Percentiles rank a stretch among this genome's conserved stretches.
Evolutionary conservation across 2,888 invertebrate genomes (phyloP).

Genomic region (Leuctra nigra): DNA sequence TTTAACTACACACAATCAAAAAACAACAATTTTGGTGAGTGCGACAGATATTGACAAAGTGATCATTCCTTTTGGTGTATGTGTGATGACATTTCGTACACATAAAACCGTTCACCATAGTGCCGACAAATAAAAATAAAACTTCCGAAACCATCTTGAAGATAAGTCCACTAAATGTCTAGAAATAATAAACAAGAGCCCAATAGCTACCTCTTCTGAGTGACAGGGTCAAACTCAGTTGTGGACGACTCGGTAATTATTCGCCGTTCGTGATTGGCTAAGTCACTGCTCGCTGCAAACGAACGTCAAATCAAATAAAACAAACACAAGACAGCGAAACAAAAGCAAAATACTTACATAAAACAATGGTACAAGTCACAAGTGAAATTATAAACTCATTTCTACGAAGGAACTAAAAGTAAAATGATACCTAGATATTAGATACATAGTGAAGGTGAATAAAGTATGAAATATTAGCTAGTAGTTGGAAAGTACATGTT

Average conservation of each 20-base stretch:
- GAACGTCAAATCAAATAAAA: neutral
- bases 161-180: no score
- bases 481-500: no score
- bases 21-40: no score
- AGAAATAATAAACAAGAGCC: neutral
- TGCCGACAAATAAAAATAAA: neutral
- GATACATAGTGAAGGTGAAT: neutral
- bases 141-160: no score
- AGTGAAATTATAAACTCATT: neutral
- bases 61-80: no score
- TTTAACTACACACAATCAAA: no score
- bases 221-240: slow-evolving; percentile 46
- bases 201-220: slow-evolving; percentile 45
- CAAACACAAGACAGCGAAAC: neutral
- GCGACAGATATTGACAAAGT: no score
- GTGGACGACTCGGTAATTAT: slow-evolving; percentile 44
- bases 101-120: neutral
- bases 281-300: slow-evolving; percentile 49
- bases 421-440: neutral
- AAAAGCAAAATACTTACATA: neutral
- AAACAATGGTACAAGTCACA: no score
- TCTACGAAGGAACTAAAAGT: neutral
- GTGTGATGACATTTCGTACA: no score
- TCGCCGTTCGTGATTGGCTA: slow-evolving; percentile 51
- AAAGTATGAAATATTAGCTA: no score